phyloP scores from a whole-genome alignment of 2,797 vertebrate species.

The Microchirus variegatus region DNA sequence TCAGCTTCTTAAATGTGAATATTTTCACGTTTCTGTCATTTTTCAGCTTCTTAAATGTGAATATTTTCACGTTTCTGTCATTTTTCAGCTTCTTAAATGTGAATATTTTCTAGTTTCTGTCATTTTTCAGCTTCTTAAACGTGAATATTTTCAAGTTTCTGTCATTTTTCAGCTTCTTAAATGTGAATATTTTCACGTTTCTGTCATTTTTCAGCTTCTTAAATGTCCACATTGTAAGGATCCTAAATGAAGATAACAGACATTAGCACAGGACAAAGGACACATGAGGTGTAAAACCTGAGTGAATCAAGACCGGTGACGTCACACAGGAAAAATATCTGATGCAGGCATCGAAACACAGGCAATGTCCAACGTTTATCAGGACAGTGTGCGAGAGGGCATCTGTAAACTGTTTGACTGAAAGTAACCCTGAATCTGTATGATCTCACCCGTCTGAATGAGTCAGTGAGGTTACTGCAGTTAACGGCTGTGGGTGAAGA shows the following conservation, averaged over 20 bases:
- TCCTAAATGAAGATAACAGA: not conserved
- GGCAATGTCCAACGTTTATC: conserved; percentile 1
- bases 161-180: no score
- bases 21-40: no score
- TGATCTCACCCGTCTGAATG: conserved; percentile 31
- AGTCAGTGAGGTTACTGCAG: conserved; percentile 52
- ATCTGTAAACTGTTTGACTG: conserved; percentile 19
- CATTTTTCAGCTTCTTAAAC: no score
- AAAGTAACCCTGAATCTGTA: conserved; percentile 40
- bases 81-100: no score
- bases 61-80: no score
- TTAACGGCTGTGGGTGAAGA: conserved; percentile 24
- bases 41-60: no score
- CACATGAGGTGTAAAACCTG: conserved; percentile 25
- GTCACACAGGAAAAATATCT: conserved; percentile 50
- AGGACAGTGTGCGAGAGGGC: conserved; percentile 7
- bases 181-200: no score
- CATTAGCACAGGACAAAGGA: not conserved
- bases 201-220: no score
- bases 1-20: no score
- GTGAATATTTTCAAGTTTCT: no score
- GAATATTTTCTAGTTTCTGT: no score
- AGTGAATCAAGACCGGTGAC: conserved; percentile 27
- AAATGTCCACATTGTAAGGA: not conserved
- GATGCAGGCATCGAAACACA: conserved; percentile 18